Evolutionary conservation across 1,140 invertebrate genomes (phyloP), one percentile per base, ranked within the genome.

Genomic region (Trachymyrmex cornetzi): DNA sequence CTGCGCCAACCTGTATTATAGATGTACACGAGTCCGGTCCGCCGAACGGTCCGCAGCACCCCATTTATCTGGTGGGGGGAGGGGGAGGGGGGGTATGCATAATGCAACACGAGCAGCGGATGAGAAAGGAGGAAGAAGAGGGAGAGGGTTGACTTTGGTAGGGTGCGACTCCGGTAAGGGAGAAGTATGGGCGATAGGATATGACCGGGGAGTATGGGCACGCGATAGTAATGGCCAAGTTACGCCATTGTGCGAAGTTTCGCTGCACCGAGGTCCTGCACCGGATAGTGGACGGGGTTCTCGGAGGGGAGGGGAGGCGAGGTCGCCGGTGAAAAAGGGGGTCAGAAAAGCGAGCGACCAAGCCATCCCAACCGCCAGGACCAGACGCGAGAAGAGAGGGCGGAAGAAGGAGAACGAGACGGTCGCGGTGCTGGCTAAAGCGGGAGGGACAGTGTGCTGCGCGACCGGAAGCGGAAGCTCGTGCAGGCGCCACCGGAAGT

Each of bases 401-500:
- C 67, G 74, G 82, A 67, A 71, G 38, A 55, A 77, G 27, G 66
- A 84, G 85, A 77, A 88, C 30, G 86, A 79, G 75, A 80, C 48
- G 61, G 53, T 57, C 38, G 44, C 57, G 57, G 22, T 75, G 27
- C 34, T 27, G 86, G 86, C 71, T 59, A 75, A 86, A 90, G 88
- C 74, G 61, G 80, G 88, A 88, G 89, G 82, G 77, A 88, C 48
- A 81, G 69, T 61, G 80, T 75, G 88, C 85, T 92, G 84, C 88
- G 90, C 92, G 91, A 94, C 91, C 94, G 94, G 95, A 95, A 95
- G 86, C 94, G 94, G 95, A 95, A 94, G 94, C 93, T 94, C 93
- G 94, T 93, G 93, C 94, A 94, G 93, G 93, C 93, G 93, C 94
- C 94, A 95, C 94, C 93, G 94, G 94, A 95, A 95, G 94, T 95